Percentiles rank a stretch among this genome's conserved stretches.
Evolutionary conservation across 2,888 invertebrate species (phyloP).

Genomic region (Ischnura elegans): DNA sequence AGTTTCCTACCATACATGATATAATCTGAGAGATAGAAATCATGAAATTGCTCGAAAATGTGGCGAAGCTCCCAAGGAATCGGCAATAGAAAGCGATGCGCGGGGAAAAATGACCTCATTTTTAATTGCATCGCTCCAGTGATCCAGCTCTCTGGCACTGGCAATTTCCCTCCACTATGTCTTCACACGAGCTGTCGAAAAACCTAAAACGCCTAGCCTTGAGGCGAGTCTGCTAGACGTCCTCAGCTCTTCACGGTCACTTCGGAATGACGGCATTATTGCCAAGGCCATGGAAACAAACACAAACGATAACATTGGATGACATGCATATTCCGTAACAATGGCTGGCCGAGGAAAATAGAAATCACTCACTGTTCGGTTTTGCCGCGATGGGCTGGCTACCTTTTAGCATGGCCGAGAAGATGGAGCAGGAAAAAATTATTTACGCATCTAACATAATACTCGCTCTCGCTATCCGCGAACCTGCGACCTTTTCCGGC

Average conservation of each 20-base stretch:
- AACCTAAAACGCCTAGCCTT: background rate
- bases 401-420: too few relatives aligned
- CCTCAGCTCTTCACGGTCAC: background rate
- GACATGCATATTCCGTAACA: background rate
- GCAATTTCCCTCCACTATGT: background rate
- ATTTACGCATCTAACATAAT: too few relatives aligned
- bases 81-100: background rate
- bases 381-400: too few relatives aligned
- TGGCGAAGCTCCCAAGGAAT: background rate
- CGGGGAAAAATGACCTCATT: background rate
- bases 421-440: too few relatives aligned
- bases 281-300: conserved; percentile 27
- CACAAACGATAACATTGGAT: conserved; percentile 35
- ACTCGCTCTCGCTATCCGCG: too few relatives aligned
- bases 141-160: background rate
- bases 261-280: background rate
- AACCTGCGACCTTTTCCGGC: too few relatives aligned
- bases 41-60: background rate
- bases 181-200: background rate
- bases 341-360: background rate
- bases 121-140: background rate
- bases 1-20: background rate
- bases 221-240: background rate
- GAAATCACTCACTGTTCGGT: background rate
- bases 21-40: background rate